Base-by-base conservation (phyloP, 2,797 vertebrate species). In the Sebastes cheni region DNA sequence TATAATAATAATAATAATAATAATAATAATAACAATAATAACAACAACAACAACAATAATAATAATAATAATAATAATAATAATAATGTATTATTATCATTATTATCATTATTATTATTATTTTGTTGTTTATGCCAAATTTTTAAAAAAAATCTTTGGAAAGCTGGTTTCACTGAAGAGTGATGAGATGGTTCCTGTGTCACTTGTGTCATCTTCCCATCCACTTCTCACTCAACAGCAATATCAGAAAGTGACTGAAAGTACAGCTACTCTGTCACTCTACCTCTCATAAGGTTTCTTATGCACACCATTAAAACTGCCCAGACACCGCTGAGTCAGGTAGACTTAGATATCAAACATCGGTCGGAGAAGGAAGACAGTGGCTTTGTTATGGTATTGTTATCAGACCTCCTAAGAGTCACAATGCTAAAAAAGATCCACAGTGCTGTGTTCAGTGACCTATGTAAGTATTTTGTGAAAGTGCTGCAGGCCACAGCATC, bases 391-490 rank as follows among this genome's bases (percentile, higher is more conserved):
- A 46, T 18, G 42, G 59, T 2, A 65, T 56, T 66, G 30, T 67
- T 52, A 34, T 79, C 54, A 69, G 27, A 16, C 30, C 30, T 4
- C 30, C 27, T 4, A 56, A 23, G 18, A 79, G 60, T 46, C 39
- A 52, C 6, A 69, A 22, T 55, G 20, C 18, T 61, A 30, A 74
- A 64, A 66, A 50, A 46, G n/a, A 69, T 30, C 22, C 36, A 54
- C 50, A 46, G 16, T 42, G 20, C 60, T 67, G 29, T 73, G 59
- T 66, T 60, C 60, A 73, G 27, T 61, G 66, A 82, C 61, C 69
- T 71, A 32, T 64, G 16, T 68, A 78, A 77, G 61, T 71, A 58
- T 66, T 69, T 67, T 60, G 14, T 67, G 16, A 72, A 36, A 73
- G 34, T 39, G 72, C 55, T 76, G 68, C 54, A 76, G 82, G 79